Conservation (phyloP, 2,113 vertebrate species). For the Percina caprodes region DNA sequence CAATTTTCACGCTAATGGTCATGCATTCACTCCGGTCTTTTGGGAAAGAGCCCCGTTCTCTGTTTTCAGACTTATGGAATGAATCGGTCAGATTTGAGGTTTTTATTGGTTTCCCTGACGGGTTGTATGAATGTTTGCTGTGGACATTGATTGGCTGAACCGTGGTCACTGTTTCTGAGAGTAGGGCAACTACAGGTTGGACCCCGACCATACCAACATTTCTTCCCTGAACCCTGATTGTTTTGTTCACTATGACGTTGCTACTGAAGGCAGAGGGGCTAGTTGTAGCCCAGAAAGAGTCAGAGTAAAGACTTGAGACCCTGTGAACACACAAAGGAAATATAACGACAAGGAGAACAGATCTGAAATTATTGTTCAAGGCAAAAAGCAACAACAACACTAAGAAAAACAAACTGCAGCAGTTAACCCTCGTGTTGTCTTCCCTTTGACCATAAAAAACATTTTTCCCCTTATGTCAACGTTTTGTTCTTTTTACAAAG, state of each 20-base stretch:
- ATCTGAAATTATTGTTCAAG: neutral
- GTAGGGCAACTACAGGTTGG: neutral
- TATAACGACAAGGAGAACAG: neutral
- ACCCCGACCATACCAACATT: neutral
- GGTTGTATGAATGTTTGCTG: constrained; percentile 2
- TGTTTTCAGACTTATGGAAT: neutral
- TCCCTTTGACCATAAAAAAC: too few species aligned
- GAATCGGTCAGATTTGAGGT: neutral
- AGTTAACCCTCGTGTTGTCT: neutral
- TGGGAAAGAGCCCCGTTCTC: neutral
- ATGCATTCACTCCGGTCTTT: neutral
- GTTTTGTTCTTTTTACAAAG: too few species aligned
- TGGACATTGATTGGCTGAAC: neutral
- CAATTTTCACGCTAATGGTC: rapidly evolving
- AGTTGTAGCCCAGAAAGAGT: neutral
- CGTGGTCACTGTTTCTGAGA: neutral
- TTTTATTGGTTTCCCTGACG: neutral
- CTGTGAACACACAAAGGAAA: constrained; percentile 20
- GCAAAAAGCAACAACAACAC: neutral
- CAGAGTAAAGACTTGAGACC: neutral
- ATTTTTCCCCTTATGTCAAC: too few species aligned
- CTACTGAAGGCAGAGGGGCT: neutral
- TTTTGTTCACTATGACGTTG: neutral
- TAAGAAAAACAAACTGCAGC: neutral
- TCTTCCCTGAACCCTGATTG: neutral